phyloP scores from a whole-genome alignment of 2,113 vertebrate genomes.

The Sigmodon hispidus region DNA sequence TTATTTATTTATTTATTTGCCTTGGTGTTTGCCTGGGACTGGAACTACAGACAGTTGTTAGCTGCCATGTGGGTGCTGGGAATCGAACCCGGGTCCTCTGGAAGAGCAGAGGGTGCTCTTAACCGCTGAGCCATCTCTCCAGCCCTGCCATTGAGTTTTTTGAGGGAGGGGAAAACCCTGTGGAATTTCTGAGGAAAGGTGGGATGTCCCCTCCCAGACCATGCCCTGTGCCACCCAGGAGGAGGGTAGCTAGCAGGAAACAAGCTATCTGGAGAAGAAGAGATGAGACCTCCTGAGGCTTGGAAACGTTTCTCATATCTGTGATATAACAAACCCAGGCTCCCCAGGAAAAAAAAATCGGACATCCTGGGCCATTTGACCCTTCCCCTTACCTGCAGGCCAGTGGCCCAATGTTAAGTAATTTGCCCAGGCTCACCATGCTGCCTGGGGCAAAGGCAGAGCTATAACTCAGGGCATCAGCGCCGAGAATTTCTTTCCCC shows the following conservation, averaged over 20 bases:
- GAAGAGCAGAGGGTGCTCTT: too few relatives aligned
- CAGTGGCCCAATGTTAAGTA: background rate
- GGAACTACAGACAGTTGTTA: too few relatives aligned
- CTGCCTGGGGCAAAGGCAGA: background rate
- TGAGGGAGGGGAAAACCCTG: background rate
- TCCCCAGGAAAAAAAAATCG: background rate
- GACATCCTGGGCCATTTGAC: background rate
- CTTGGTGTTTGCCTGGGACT: too few relatives aligned
- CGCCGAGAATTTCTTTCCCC: background rate
- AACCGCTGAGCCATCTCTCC: too few relatives aligned
- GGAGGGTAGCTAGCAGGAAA: background rate
- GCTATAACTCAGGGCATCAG: background rate
- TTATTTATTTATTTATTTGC: too few relatives aligned
- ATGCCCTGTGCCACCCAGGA: background rate
- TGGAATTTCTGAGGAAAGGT: background rate
- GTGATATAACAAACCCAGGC: background rate
- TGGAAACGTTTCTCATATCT: background rate
- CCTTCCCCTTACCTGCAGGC: background rate
- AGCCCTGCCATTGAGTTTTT: background rate
- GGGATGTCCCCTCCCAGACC: background rate
- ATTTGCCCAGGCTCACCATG: background rate
- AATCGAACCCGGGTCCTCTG: too few relatives aligned
- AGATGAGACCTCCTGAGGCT: background rate
- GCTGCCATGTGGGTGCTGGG: too few relatives aligned
- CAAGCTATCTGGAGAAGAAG: background rate